Base-by-base conservation (phyloP, 2,888 invertebrate genomes). In the Glyphotaelius pellucidus region DNA sequence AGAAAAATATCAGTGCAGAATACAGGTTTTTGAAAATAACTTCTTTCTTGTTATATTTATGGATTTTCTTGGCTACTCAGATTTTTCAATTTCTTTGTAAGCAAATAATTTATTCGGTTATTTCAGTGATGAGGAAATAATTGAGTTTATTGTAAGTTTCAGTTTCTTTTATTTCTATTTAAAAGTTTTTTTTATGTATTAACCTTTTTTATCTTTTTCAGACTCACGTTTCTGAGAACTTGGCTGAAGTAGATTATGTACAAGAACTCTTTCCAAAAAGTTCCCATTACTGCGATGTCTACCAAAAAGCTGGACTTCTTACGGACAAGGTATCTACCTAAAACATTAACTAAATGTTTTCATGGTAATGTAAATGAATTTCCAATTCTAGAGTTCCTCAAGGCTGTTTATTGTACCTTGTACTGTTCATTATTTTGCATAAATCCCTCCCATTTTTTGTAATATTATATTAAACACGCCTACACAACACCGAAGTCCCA, bases 141-240 rank as follows among this genome's bases (percentile, higher is more conserved):
- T 42, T 12, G 1, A 42, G 12, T 42, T 42, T 42, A 38, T 19
- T 52, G 32, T 52, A 15, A 2, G 52, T 52, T 52, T 52, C 15
- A 25, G 67, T 5, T 67, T 67, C 67, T 67, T 67, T 67, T 25
- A 67, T 25, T 25, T 67, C 25, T 67, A 67, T 67, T 25, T 25
- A 67, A 25, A 5, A 52, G 1, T 3, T 67, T 19, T 67, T 67
- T 67, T 25, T 67, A 67, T 67, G 0, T 67, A 5, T 0, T 19
- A 67, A 7, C 67, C 25, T 67, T 86, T 42, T 35, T 89, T 42
- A 14, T 81, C 19, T 93, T 91, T 96, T 96, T 93, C 95, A 99
- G 98, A 98, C 97, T 90, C 99, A 99, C 94, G 97, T 99, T 92
- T 98, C 98, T 32, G 99, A 99, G 95, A 98, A 98, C 94, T 93